These are phyloP conservation scores for Dascyllus trimaculatus DNA, from an alignment of 2,113 vertebrate species.

Conservation along the genomic window DNA sequence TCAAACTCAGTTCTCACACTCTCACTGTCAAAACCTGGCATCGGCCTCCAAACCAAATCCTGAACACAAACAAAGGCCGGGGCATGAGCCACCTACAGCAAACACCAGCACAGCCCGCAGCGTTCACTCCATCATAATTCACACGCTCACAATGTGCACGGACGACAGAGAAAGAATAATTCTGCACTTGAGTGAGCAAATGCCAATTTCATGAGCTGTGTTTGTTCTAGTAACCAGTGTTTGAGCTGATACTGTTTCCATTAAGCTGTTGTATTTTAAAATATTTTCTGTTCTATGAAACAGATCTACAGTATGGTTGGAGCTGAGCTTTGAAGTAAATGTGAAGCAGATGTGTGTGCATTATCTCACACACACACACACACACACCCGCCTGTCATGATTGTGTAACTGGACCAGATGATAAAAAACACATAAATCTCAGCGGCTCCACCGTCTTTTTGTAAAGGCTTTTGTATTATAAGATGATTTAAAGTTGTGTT, in stretches of 20 bases:
- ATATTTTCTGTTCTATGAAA: slow-evolving; percentile 20
- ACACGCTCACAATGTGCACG: neutral
- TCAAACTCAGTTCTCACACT: slow-evolving; percentile 29
- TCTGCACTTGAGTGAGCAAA: neutral
- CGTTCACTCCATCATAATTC: slow-evolving; percentile 12
- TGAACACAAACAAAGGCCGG: slow-evolving; percentile 62
- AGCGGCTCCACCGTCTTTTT: slow-evolving; percentile 21
- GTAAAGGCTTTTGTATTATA: neutral
- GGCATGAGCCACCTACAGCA: slow-evolving; percentile 62
- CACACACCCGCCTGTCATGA: slow-evolving; percentile 47
- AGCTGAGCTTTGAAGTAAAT: slow-evolving; percentile 67
- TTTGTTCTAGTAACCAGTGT: slow-evolving; percentile 13
- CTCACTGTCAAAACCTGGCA: slow-evolving; percentile 28
- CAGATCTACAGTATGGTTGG: slow-evolving; percentile 4
- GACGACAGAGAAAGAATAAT: slow-evolving; percentile 10
- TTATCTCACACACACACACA: slow-evolving; percentile 26
- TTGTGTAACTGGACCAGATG: slow-evolving; percentile 61
- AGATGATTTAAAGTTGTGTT: neutral
- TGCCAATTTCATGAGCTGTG: neutral
- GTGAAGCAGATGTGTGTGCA: slow-evolving; percentile 68
- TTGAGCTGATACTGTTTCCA: slow-evolving; percentile 14
- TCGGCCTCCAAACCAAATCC: slow-evolving; percentile 32
- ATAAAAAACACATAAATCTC: slow-evolving; percentile 59
- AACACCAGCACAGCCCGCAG: slow-evolving; percentile 61
- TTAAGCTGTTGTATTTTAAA: neutral